phyloP scores from a whole-genome alignment of 2,888 invertebrate genomes.

The Latheticus oryzae region DNA sequence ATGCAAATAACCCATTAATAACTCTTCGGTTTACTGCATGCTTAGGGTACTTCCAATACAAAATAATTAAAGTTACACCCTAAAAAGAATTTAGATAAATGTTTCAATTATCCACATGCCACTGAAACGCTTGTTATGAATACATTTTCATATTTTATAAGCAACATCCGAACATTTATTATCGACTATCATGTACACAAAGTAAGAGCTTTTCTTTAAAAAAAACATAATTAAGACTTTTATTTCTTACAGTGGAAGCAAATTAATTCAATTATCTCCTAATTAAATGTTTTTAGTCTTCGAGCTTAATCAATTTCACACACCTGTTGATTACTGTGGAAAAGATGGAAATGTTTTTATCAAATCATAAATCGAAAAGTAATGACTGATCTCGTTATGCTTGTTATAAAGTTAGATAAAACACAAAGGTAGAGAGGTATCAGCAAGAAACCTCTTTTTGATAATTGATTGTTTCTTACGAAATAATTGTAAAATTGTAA shows the following conservation, averaged over 20 bases:
- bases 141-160: slow-evolving; percentile 42
- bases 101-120: slow-evolving; percentile 41
- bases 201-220: slow-evolving; percentile 24
- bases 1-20: slow-evolving; percentile 42
- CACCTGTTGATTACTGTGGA: slow-evolving; percentile 35
- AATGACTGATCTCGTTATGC: slow-evolving; percentile 39
- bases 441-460: no score
- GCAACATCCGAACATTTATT: slow-evolving; percentile 29
- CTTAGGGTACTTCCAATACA: slow-evolving; percentile 20
- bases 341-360: slow-evolving; percentile 40
- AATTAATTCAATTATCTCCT: slow-evolving; percentile 29
- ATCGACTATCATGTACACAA: slow-evolving; percentile 15
- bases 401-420: slow-evolving; percentile 42
- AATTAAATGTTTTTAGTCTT: slow-evolving; percentile 29
- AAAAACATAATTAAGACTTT: slow-evolving; percentile 19
- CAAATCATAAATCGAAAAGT: slow-evolving; percentile 43
- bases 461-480: no score
- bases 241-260: slow-evolving; percentile 17
- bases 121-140: slow-evolving; percentile 39
- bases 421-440: slow-evolving; percentile 14
- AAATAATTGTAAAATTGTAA: no score
- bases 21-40: slow-evolving; percentile 27
- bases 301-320: slow-evolving; percentile 34
- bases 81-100: slow-evolving; percentile 40
- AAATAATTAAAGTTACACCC: slow-evolving; percentile 42